Evolutionary conservation across 2,113 vertebrate genomes (phyloP), one percentile per base, ranked within the genome.

Genomic region (Octodon degus): DNA sequence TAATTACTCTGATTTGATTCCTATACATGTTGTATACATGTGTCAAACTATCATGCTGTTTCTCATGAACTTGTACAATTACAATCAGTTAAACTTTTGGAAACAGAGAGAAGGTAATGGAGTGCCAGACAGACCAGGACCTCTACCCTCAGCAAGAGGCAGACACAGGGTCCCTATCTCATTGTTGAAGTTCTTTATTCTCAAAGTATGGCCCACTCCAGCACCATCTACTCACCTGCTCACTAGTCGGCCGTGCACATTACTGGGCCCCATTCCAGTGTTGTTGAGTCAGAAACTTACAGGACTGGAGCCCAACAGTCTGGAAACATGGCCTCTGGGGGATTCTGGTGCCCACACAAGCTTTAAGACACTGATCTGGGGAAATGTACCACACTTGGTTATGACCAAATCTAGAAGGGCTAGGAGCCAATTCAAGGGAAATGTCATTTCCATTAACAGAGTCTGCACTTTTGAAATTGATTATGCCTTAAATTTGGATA

Each of bases 251-350:
- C 89, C 74, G 53, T 74, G 77, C 67, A 82, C 47, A 50, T 89
- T 60, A 40, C 37, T 85, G 96, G 79, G 84, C n/a, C 70, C 70
- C 16, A 2, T 65, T 63, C 88, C 17, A 53, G 68, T 8, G 20
- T 22, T 6, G 16, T 96, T 83, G 89, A 96, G 92, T 96, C 90
- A 95, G 68, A 92, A 70, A 16, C 60, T 76, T 76, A 77, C 76
- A 87, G 65, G 55, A 83, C 40, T 0, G 47, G 72, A 70, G 72
- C 67, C 84, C 22, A 1, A 37, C 14, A 5, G 32, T 55, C 86
- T 74, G 62, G 53, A 62, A 85, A 72, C 53, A 13, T 53, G 72
- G 50, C 89, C 85, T 60, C 17, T 1, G 30, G 91, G 62, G 70
- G 68, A 37, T 79, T 53, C 77, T 77, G 47, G 53, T 20, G 24